Evolutionary conservation across 2,888 invertebrate genomes (phyloP).

Genomic region (Dugesia japonica): DNA sequence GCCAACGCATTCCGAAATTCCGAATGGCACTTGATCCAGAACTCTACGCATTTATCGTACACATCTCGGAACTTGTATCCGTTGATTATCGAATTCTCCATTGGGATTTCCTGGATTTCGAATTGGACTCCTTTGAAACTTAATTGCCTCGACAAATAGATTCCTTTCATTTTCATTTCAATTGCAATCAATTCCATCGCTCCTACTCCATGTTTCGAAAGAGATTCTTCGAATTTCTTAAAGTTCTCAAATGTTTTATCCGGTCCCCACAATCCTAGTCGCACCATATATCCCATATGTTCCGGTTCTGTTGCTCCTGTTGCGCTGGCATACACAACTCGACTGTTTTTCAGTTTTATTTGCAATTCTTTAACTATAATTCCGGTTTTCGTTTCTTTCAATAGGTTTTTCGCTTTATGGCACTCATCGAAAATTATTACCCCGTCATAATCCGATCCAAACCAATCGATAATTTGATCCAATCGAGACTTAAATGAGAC

Average conservation of each 20-base stretch:
- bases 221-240: conserved; percentile 80
- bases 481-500: conserved; percentile 53
- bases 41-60: conserved; percentile 76
- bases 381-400: conserved; percentile 93
- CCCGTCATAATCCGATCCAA: conserved; percentile 79
- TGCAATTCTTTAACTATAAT: conserved; percentile 80
- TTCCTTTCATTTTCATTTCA: conserved; percentile 96
- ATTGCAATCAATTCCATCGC: conserved; percentile 99
- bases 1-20: not conserved
- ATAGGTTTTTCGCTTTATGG: conserved; percentile 91
- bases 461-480: conserved; percentile 92
- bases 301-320: conserved; percentile 78
- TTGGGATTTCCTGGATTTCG: conserved; percentile 51
- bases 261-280: conserved; percentile 89
- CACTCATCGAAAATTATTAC: conserved; percentile 93
- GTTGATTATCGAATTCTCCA: conserved; percentile 79
- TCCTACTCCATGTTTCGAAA: conserved; percentile 88
- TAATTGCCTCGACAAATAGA: conserved; percentile 92
- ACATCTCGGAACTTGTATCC: conserved; percentile 65
- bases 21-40: conserved; percentile 44
- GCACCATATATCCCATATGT: conserved; percentile 99
- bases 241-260: conserved; percentile 88
- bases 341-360: conserved; percentile 71
- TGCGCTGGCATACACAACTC: conserved; percentile 47
- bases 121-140: conserved; percentile 94